phyloP scores from a whole-genome alignment of 1,140 invertebrate species.

The Neomicropteryx cornuta region DNA sequence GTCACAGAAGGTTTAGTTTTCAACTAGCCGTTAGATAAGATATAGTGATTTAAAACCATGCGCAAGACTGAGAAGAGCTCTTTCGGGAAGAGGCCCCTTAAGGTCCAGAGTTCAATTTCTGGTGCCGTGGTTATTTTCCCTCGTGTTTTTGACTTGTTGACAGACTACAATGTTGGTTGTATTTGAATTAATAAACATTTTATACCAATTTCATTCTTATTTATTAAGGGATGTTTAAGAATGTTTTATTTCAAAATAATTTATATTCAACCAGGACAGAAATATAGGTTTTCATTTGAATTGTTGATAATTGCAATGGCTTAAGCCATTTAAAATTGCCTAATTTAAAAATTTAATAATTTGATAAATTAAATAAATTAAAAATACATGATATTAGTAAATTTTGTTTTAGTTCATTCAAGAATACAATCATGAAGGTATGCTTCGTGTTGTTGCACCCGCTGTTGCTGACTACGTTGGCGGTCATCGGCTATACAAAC shows the following conservation, averaged over 20 bases:
- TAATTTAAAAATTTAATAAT: conserved; percentile 11
- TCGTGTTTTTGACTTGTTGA: no score
- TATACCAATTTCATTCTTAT: no score
- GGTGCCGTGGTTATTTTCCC: no score
- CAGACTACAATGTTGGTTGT: no score
- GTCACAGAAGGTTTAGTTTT: no score
- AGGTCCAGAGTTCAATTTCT: no score
- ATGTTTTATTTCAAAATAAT: not conserved
- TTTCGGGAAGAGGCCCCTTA: no score
- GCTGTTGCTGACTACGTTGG: conserved; percentile 44
- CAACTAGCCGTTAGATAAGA: no score
- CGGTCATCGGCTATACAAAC: conserved; percentile 48
- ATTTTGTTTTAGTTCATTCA: conserved; percentile 16
- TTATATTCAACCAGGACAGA: not conserved
- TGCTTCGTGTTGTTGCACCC: conserved; percentile 61
- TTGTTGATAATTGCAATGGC: conserved; percentile 10
- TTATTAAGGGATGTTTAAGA: no score
- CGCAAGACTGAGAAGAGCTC: no score
- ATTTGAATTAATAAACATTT: no score
- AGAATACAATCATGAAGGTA: conserved; percentile 28
- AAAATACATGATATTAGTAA: conserved; percentile 1
- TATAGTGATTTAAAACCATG: no score
- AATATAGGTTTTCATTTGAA: conserved; percentile 11
- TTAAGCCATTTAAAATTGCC: conserved; percentile 8
- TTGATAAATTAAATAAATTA: conserved; percentile 5